These are phyloP conservation scores for Triplophysa bombifrons DNA, from an alignment of 2,797 vertebrate genomes.

Conservation along the genomic window DNA sequence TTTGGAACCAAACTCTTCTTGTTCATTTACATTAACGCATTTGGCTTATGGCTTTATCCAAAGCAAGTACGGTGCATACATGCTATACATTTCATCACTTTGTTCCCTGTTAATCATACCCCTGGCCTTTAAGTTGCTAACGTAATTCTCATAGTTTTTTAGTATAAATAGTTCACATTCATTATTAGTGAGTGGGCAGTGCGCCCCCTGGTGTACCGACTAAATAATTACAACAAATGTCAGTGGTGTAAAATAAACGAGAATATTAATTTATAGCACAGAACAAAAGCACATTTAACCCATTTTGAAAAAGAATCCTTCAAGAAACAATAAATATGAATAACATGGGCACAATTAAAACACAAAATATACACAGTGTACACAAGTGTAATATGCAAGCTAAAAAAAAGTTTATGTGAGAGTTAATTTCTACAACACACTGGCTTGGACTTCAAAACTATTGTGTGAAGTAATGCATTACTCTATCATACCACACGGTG, in stretches of 20 bases:
- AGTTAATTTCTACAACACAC: not conserved
- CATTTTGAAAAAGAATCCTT: not conserved
- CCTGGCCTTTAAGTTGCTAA: too few relatives aligned
- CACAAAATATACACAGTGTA: too few relatives aligned
- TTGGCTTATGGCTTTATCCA: not conserved
- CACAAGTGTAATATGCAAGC: not conserved
- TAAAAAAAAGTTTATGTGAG: not conserved
- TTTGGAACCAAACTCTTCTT: too few relatives aligned
- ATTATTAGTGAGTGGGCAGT: not conserved
- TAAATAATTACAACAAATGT: not conserved
- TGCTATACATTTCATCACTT: not conserved
- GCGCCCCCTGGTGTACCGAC: conserved; percentile 12
- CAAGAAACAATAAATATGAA: not conserved
- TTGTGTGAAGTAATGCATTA: not conserved
- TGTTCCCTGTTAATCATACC: too few relatives aligned
- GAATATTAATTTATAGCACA: not conserved
- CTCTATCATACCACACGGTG: conserved; percentile 49
- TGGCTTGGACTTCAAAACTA: not conserved
- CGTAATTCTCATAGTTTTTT: not conserved
- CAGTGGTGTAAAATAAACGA: not conserved
- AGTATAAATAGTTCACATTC: not conserved
- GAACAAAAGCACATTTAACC: not conserved
- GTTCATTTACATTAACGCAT: not conserved
- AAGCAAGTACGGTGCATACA: not conserved
- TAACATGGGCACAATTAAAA: not conserved